Evolutionary conservation across 1,140 invertebrate genomes (phyloP).

Genomic region (Bombus impatiens): DNA sequence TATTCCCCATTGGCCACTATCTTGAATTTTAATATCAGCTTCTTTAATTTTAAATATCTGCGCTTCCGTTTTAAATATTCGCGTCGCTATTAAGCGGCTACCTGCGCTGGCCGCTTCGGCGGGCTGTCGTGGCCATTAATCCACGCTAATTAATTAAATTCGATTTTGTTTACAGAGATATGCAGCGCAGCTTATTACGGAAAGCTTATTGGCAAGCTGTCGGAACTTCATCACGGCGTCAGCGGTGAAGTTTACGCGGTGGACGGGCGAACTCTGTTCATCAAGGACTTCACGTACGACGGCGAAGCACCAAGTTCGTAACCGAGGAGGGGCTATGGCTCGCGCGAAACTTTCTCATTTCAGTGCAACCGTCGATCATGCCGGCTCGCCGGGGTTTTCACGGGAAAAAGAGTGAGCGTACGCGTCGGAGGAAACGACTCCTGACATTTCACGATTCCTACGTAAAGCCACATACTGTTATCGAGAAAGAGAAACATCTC

Average conservation of each 20-base stretch:
- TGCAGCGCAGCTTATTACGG: constrained; percentile 86
- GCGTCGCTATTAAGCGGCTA: background rate
- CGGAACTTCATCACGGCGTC: constrained; percentile 91
- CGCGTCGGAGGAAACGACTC: background rate
- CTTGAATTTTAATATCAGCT: too few relatives aligned
- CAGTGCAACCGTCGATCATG: background rate
- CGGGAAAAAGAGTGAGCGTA: background rate
- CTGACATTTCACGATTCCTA: background rate
- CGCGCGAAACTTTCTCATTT: constrained; percentile 8
- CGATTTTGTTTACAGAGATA: constrained; percentile 70
- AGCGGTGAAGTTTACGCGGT: constrained; percentile 93
- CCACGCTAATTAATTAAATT: constrained; percentile 31
- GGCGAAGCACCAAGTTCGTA: constrained; percentile 91
- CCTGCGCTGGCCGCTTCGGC: background rate
- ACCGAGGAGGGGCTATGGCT: background rate
- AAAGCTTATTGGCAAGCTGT: constrained; percentile 89
- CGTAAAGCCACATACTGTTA: background rate
- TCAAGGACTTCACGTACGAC: constrained; percentile 94
- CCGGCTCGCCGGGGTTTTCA: background rate
- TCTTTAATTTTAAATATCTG: background rate
- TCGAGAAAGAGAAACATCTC: background rate
- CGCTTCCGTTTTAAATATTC: background rate
- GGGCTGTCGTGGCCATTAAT: background rate
- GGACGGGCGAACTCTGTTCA: constrained; percentile 92
- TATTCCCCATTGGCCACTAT: too few relatives aligned